Evolutionary conservation across 1,140 invertebrate genomes (phyloP).

Genomic region (Drosophila lini): DNA sequence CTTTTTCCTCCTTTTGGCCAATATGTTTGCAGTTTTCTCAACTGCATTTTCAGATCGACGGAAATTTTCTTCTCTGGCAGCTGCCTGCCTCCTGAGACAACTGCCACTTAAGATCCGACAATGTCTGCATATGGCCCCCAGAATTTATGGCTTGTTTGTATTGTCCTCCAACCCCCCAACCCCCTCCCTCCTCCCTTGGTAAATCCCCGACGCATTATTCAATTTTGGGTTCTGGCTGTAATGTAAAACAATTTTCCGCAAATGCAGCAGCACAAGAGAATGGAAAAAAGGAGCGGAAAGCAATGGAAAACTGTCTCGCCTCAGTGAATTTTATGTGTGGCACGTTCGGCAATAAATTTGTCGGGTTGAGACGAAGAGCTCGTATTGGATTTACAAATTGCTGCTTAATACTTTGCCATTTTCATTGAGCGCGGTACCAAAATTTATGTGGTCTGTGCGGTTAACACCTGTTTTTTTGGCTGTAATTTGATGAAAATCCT

Average conservation of each 20-base stretch:
- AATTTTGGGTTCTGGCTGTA: constrained; percentile 48
- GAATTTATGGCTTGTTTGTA: constrained; percentile 64
- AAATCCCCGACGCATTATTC: constrained; percentile 64
- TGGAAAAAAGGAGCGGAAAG: constrained; percentile 7
- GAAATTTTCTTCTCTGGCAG: constrained; percentile 16
- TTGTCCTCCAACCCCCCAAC: neutral
- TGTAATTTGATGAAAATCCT: neutral
- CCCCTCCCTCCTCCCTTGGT: neutral
- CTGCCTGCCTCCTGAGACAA: constrained; percentile 14
- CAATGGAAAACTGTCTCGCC: constrained; percentile 46
- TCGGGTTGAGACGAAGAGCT: constrained; percentile 3
- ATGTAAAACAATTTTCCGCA: constrained; percentile 62
- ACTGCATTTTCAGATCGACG: constrained; percentile 21
- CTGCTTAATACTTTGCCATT: constrained; percentile 49
- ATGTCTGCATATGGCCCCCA: constrained; percentile 46
- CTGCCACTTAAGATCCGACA: constrained; percentile 32
- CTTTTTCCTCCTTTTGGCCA: neutral
- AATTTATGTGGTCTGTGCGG: constrained; percentile 43
- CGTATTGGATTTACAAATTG: constrained; percentile 68
- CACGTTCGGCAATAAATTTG: constrained; percentile 74
- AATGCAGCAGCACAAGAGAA: constrained; percentile 21
- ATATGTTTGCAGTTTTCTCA: constrained; percentile 29
- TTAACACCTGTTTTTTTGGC: constrained; percentile 57
- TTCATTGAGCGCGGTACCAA: constrained; percentile 19
- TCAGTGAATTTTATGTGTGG: constrained; percentile 69